Base-by-base conservation (phyloP, 2,113 vertebrate species). In the Carassius gibelio region DNA sequence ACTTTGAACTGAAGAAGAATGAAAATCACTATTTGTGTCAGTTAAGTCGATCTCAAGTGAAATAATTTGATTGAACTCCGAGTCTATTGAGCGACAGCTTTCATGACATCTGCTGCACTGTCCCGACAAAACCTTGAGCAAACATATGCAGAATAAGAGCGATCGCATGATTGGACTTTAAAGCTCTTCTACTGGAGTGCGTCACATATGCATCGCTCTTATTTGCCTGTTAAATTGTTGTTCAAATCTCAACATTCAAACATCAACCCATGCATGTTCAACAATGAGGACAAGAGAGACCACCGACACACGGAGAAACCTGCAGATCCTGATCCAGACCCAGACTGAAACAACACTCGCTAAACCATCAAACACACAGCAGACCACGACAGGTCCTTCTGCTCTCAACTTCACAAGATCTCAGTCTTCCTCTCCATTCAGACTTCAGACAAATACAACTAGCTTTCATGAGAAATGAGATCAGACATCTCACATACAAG, bases 151-250 rank as follows among this genome's bases (percentile, higher is more conserved):
- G 76, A 78, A 42, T 61, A 21, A 61, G 55, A 38, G 50, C 3
- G 11, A 59, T 57, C 23, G 42, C 75, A 75, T 55, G 50, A 11
- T 8, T 19, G 48, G 15, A 59, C 4, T 57, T 5, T 77, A n/a
- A 77, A 61, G 55, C 26, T n/a, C 55, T 21, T 38, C 19, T 10
- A 6, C 30, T 10, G 30, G 30, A 4, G 75, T 36, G 52, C 10
- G 52, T 30, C 26, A n/a, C n/a, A 23, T 23, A 59, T 34, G 14
- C 45, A 59, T 15, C 8, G 21, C 59, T 14, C 61, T 85, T 10
- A 82, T 85, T 82, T 88, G 87, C 75, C 69, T 85, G 83, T 68
- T 80, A 88, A 88, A 88, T 88, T 62, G 48, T 30, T 61, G 59
- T 71, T 76, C 36, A 52, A 66, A 68, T 68, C 36, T 52, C 82